Base-by-base conservation (phyloP, 1,140 invertebrate species). In the Augochlora pura region DNA sequence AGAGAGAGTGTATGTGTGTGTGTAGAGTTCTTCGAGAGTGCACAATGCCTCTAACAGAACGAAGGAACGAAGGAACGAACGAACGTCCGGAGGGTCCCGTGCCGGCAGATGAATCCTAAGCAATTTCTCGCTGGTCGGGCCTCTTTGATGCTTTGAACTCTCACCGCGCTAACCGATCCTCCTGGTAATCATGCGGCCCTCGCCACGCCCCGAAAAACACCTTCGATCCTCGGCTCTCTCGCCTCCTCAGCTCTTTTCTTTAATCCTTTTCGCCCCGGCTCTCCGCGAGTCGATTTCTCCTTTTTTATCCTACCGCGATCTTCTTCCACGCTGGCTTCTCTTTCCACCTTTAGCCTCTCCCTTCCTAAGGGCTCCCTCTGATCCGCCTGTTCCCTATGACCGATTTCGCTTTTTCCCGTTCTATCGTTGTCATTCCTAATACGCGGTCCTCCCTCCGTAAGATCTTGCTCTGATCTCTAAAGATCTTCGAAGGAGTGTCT, bases 121-220 rank as follows among this genome's bases (percentile, higher is more conserved):
- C 90, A 92, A 92, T 92, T 92, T 92, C 91, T 92, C 90, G 91
- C 89, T 89, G 88, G 91, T 92, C 91, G 91, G 91, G 87, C 86
- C 88, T 89, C 91, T 92, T 92, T 92, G 91, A 92, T 91, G 91
- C 91, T 92, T 92, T 92, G 91, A 92, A 92, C 91, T 92, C 90
- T 92, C 91, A 92, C 91, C 91, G 91, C 91, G 87, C 91, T 92
- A 91, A 92, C 91, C 91, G 91, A 91, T 91, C 90, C 91, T 89
- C 88, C 90, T 89, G 91, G 91, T 92, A 92, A 92, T 92, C 91
- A 92, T 88, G 88, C 89, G 90, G 88, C 82, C 88, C 89, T 88
- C 68, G 91, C 91, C 91, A 92, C 91, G 91, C 91, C 91, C 91
- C 89, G 90, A 92, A 92, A 92, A 92, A 92, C 91, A 92, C 91